phyloP scores from a whole-genome alignment of 2,797 vertebrate genomes.

The Leontopithecus rosalia region DNA sequence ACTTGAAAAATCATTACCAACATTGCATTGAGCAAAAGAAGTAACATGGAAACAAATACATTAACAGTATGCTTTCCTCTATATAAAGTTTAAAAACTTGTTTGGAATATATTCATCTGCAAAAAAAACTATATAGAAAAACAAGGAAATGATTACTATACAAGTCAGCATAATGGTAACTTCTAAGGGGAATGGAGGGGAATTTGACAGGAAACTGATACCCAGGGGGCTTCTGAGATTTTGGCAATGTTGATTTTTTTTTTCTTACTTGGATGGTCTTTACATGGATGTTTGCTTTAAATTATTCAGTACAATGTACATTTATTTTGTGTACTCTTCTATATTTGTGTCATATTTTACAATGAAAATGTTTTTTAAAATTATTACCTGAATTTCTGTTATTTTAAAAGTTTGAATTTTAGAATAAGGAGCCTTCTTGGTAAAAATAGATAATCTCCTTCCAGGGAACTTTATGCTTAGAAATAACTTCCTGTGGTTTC shows the following conservation, averaged over 20 bases:
- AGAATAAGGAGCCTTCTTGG: conserved; percentile 42
- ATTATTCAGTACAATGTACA: not conserved
- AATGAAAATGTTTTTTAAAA: not conserved
- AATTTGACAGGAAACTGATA: not conserved
- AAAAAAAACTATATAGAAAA: not conserved
- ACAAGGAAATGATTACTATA: not conserved
- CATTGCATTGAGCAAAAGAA: not conserved
- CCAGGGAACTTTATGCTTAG: conserved; percentile 73
- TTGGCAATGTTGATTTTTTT: not conserved
- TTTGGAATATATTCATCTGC: not conserved
- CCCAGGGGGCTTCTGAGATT: not conserved
- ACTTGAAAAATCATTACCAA: not conserved
- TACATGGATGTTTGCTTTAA: not conserved
- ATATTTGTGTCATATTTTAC: not conserved
- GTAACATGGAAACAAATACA: not conserved
- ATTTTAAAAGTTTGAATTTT: conserved; percentile 50
- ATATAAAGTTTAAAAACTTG: not conserved
- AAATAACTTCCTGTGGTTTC: conserved; percentile 69
- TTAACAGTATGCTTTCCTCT: not conserved
- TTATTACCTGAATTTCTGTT: not conserved
- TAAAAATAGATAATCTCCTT: conserved; percentile 79
- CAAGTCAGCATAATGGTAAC: not conserved
- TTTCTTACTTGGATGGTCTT: not conserved
- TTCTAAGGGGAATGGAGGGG: not conserved
- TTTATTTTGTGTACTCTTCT: not conserved